These are phyloP conservation scores for Limulus polyphemus DNA, from an alignment of 2,888 invertebrate genomes.

Conservation along the genomic window DNA sequence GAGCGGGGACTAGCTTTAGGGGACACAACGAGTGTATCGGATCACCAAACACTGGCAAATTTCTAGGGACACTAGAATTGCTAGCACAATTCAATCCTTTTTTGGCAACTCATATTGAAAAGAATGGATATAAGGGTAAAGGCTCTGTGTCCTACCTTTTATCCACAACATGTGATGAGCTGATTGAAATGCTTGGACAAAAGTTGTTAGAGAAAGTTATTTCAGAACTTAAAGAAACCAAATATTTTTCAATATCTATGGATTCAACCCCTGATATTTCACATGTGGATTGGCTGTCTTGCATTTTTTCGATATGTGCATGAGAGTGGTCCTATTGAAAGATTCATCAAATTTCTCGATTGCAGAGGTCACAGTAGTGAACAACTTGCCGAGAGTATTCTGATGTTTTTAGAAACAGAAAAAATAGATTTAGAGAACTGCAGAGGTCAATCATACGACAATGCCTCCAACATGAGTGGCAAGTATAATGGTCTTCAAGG, in stretches of 20 bases:
- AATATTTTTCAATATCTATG: slow-evolving; percentile 25
- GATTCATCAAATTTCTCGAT: slow-evolving; percentile 2
- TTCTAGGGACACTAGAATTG: slow-evolving; percentile 29
- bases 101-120: slow-evolving; percentile 28
- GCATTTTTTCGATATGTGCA: slow-evolving; percentile 30
- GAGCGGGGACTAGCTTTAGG: slow-evolving; percentile 29
- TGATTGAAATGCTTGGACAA: slow-evolving; percentile 31
- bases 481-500: background rate
- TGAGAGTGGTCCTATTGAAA: slow-evolving; percentile 14
- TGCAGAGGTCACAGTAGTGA: background rate
- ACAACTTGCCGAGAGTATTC: background rate
- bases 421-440: background rate
- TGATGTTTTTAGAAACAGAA: background rate
- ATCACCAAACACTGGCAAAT: slow-evolving; percentile 28
- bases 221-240: slow-evolving; percentile 29
- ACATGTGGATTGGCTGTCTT: slow-evolving; percentile 31
- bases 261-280: slow-evolving; percentile 25
- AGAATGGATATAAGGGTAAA: slow-evolving; percentile 29
- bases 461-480: background rate
- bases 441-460: background rate
- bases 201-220: slow-evolving; percentile 28
- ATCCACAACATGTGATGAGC: slow-evolving; percentile 31
- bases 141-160: slow-evolving; percentile 29
- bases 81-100: slow-evolving; percentile 32
- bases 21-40: slow-evolving; percentile 29